Conservation (phyloP, 1,140 invertebrate genomes). For the Delia radicum region DNA sequence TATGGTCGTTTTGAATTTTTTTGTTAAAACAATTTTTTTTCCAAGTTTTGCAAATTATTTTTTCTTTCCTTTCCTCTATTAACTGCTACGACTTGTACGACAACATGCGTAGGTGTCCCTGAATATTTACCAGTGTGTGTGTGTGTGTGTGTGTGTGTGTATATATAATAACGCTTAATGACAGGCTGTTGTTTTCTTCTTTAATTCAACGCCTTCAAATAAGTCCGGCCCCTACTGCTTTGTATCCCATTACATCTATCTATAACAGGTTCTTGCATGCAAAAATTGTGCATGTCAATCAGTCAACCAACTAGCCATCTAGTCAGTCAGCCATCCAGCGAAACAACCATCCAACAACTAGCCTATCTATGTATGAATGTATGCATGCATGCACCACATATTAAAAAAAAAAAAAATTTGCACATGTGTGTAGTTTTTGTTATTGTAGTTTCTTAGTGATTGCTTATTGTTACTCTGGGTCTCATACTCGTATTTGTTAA, state of each 20-base stretch:
- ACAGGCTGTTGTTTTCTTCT: slow-evolving; percentile 20
- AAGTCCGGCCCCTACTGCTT: slow-evolving; percentile 18
- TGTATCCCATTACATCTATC: not conserved
- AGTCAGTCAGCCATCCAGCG: not conserved
- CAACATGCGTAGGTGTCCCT: slow-evolving; percentile 23
- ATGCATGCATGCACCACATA: not conserved
- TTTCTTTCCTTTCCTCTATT: not conserved
- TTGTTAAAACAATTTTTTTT: not conserved
- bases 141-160: not conserved
- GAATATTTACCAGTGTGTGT: not conserved
- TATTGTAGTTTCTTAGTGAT: not conserved
- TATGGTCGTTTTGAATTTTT: too few relatives aligned
- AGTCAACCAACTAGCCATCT: not conserved
- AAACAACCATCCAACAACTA: not conserved
- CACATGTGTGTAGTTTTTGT: not conserved
- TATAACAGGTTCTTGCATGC: slow-evolving; percentile 9
- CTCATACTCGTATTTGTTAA: not conserved
- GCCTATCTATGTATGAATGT: not conserved
- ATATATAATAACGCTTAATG: not conserved
- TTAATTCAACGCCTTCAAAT: slow-evolving; percentile 22
- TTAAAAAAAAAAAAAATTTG: not conserved
- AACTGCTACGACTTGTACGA: not conserved
- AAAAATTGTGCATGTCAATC: slow-evolving; percentile 15
- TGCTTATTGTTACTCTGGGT: not conserved
- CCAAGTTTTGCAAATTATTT: not conserved